Conservation (phyloP, 2,888 invertebrate species). For the Keiferia lycopersicella region DNA sequence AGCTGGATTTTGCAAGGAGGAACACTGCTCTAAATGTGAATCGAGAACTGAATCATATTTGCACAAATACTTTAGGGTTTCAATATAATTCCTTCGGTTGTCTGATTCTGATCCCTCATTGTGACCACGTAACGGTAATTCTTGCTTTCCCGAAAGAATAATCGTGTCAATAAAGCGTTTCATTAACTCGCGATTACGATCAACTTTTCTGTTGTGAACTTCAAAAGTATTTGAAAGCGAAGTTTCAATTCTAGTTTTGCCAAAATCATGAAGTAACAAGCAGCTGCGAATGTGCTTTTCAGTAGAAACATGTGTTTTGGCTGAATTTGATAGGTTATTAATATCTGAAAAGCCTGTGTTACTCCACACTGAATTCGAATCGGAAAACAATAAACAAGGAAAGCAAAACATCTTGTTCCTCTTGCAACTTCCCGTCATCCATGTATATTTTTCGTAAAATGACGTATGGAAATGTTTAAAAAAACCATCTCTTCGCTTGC, state of each 20-base stretch:
- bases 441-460: too few relatives aligned
- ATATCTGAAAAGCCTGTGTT: background rate
- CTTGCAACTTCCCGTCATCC: too few relatives aligned
- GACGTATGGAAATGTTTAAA: too few relatives aligned
- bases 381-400: too few relatives aligned
- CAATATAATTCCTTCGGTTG: conserved; percentile 18
- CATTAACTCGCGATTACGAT: background rate
- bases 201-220: background rate
- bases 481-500: too few relatives aligned
- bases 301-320: background rate
- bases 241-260: background rate
- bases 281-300: background rate
- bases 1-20: background rate
- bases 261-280: background rate
- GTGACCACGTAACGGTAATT: conserved; percentile 22
- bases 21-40: background rate
- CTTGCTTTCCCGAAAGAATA: conserved; percentile 22
- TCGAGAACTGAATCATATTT: conserved; percentile 11
- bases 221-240: background rate
- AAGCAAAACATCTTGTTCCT: too few relatives aligned
- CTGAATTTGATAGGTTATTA: background rate
- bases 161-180: conserved; percentile 1
- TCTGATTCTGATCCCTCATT: conserved; percentile 13
- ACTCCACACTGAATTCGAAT: too few relatives aligned
- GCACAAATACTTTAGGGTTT: background rate